phyloP scores from a whole-genome alignment of 2,888 invertebrate genomes.

The Aphrophora alni region DNA sequence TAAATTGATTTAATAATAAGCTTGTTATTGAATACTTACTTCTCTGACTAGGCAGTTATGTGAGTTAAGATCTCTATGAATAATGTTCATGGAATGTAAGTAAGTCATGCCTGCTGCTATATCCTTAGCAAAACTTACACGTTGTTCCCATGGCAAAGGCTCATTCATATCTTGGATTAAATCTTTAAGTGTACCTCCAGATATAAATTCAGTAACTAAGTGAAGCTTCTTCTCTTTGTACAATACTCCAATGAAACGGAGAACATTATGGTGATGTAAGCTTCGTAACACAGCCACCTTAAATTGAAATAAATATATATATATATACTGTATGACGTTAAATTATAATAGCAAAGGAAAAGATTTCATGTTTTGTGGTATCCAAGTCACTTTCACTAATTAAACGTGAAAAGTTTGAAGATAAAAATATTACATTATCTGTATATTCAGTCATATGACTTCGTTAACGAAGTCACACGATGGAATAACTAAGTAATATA shows the following conservation, averaged over 20 bases:
- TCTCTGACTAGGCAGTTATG: conserved; percentile 92
- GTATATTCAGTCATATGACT: no score
- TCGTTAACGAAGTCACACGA: no score
- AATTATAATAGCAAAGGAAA: not conserved
- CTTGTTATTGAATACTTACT: conserved; percentile 60
- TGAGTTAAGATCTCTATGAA: conserved; percentile 94
- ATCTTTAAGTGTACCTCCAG: conserved; percentile 88
- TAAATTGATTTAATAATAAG: no score
- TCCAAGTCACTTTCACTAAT: not conserved
- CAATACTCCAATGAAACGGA: conserved; percentile 90
- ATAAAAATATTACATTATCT: no score
- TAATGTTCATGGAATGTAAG: conserved; percentile 92
- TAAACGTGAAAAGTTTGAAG: no score
- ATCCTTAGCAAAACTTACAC: conserved; percentile 87
- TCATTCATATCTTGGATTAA: conserved; percentile 77
- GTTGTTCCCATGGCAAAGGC: conserved; percentile 77
- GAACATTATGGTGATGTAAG: conserved; percentile 86
- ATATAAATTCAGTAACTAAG: conserved; percentile 91
- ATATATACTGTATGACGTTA: not conserved
- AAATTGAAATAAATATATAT: conserved; percentile 23
- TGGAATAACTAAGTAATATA: no score
- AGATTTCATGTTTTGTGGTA: no score
- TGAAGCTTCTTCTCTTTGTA: conserved; percentile 92
- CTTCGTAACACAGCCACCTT: conserved; percentile 91
- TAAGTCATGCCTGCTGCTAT: conserved; percentile 94